phyloP scores from a whole-genome alignment of 2,797 vertebrate species.

The Uromys caudimaculatus region DNA sequence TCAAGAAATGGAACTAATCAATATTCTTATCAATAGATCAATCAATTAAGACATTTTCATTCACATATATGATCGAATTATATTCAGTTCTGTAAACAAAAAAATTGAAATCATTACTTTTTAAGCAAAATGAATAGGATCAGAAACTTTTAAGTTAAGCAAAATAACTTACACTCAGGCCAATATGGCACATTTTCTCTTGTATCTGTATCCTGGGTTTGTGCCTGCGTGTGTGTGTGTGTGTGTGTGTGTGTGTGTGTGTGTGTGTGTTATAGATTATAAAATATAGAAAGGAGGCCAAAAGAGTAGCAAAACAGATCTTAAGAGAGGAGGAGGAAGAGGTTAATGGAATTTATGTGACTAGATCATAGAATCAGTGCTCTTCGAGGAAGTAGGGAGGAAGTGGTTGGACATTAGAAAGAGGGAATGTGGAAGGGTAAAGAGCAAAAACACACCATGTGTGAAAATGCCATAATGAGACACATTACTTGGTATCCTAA shows the following conservation, averaged over 20 bases:
- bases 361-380: background rate
- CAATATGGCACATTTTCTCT: background rate
- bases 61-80: background rate
- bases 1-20: background rate
- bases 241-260: background rate
- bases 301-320: background rate
- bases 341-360: background rate
- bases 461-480: too few species aligned
- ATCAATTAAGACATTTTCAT: background rate
- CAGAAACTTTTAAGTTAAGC: background rate
- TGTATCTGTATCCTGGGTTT: background rate
- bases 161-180: background rate
- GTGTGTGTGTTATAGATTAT: background rate
- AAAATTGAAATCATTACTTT: background rate
- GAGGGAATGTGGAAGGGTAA: background rate
- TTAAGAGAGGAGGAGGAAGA: background rate
- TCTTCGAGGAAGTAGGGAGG: background rate
- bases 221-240: background rate
- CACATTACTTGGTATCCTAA: background rate
- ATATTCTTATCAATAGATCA: background rate
- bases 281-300: background rate
- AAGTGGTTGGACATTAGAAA: background rate
- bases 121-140: background rate
- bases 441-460: background rate
- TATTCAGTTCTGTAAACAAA: background rate